These are phyloP conservation scores for Pollachius pollachius DNA, from an alignment of 2,113 vertebrate species.

Conservation along the genomic window DNA sequence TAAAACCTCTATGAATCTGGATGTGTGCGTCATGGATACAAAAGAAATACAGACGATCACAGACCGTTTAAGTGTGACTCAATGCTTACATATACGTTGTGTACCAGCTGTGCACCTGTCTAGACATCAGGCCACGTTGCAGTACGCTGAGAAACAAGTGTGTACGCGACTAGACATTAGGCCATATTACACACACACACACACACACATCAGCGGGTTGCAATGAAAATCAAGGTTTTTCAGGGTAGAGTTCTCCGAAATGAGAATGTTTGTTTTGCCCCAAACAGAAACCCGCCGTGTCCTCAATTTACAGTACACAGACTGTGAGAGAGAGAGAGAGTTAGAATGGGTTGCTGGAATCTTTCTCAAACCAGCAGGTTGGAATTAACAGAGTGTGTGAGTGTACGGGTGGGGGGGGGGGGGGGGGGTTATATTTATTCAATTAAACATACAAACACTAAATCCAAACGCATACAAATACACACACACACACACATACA, in stretches of 20 bases:
- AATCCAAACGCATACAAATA: not conserved
- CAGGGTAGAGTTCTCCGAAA: no score
- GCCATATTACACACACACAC: no score
- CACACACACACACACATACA: not conserved
- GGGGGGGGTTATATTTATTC: not conserved
- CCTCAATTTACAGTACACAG: no score
- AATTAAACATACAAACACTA: conserved; percentile 1
- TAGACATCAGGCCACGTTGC: no score
- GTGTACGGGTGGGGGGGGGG: not conserved
- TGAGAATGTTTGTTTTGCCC: no score
- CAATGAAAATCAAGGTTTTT: no score
- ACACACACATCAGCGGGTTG: no score
- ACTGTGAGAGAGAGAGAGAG: not conserved
- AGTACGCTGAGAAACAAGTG: not conserved
- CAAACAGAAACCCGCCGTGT: no score
- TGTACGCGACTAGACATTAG: not conserved
- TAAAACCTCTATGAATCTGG: no score
- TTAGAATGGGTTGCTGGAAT: not conserved
- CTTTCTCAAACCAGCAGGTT: not conserved
- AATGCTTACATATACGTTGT: not conserved
- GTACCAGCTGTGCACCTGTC: not conserved
- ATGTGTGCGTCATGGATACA: no score
- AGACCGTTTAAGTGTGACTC: not conserved
- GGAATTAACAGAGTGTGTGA: conserved; percentile 12
- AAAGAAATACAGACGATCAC: not conserved